Conservation (phyloP, 2,888 invertebrate genomes). For the Oeneis ivallda region DNA sequence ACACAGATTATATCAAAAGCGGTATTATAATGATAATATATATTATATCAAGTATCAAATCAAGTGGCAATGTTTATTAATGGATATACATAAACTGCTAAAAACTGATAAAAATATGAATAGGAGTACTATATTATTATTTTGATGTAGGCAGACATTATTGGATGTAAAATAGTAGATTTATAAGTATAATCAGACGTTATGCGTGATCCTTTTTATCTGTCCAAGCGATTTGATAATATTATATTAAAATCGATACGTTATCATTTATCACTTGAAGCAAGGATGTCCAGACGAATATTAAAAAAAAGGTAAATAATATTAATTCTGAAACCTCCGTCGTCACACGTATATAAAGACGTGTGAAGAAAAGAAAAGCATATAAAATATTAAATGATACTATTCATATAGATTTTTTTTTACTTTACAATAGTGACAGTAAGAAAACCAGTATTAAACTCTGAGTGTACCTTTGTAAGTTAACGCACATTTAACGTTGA, state of each 20-base stretch:
- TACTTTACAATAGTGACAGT: neutral
- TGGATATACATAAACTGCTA: too few relatives aligned
- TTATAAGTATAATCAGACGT: neutral
- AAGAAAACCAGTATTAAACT: neutral
- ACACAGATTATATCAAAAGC: neutral
- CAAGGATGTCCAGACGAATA: neutral
- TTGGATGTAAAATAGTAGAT: neutral
- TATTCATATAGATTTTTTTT: neutral
- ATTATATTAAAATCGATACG: constrained; percentile 11
- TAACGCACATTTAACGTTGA: too few relatives aligned
- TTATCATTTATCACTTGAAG: constrained; percentile 1
- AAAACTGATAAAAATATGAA: neutral
- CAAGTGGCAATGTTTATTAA: constrained; percentile 5
- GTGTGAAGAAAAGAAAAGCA: too few relatives aligned
- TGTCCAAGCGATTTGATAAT: neutral
- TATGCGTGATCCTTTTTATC: constrained; percentile 1
- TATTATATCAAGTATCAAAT: neutral
- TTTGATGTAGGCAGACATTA: neutral
- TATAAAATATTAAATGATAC: neutral
- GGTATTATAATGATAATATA: neutral
- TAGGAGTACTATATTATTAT: neutral
- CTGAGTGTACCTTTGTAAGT: too few relatives aligned
- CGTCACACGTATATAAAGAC: neutral
- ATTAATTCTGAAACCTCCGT: neutral
- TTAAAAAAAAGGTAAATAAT: neutral